Percentiles rank a stretch among this genome's conserved stretches.
These are phyloP conservation scores for Pogonus chalceus DNA, from an alignment of 1,140 invertebrate genomes.

Conservation along the genomic window DNA sequence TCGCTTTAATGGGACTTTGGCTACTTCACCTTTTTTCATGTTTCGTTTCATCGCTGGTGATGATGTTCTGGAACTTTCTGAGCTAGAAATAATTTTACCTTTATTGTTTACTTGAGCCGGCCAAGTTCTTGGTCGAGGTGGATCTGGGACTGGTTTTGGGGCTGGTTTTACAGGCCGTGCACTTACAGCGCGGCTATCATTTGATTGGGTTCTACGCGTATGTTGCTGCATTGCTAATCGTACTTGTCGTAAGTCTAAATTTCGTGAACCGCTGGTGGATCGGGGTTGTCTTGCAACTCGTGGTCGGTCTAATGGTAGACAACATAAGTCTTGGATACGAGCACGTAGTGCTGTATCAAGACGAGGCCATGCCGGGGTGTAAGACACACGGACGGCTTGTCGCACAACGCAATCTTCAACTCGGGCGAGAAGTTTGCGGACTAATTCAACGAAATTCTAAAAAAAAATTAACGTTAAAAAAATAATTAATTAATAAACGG, in stretches of 20 bases:
- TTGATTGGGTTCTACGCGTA: conserved; percentile 14
- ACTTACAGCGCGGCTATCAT: conserved; percentile 31
- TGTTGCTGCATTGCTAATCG: conserved; percentile 48
- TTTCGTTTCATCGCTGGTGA: conserved; percentile 52
- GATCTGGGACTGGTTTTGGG: conserved; percentile 43
- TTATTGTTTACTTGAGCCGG: conserved; percentile 33
- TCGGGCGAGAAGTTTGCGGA: conserved; percentile 35
- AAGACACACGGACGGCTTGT: conserved; percentile 49
- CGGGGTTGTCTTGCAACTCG: conserved; percentile 26
- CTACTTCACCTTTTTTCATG: conserved; percentile 31
- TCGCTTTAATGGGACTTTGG: conserved; percentile 33
- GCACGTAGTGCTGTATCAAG: conserved; percentile 50
- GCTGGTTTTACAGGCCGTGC: conserved; percentile 41
- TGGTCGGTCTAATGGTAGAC: conserved; percentile 35
- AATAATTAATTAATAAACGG: neutral
- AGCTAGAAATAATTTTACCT: conserved; percentile 43
- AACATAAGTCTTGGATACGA: conserved; percentile 48
- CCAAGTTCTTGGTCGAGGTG: conserved; percentile 30
- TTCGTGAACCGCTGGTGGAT: conserved; percentile 29
- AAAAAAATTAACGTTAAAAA: neutral
- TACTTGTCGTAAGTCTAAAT: conserved; percentile 44
- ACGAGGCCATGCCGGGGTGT: conserved; percentile 51
- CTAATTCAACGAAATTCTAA: conserved; percentile 16
- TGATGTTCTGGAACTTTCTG: conserved; percentile 52
- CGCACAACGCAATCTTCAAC: conserved; percentile 52